Percentiles rank a stretch among this genome's conserved stretches.
phyloP scores from a whole-genome alignment of 2,797 vertebrate species.

The Pseudochaenichthys georgianus region DNA sequence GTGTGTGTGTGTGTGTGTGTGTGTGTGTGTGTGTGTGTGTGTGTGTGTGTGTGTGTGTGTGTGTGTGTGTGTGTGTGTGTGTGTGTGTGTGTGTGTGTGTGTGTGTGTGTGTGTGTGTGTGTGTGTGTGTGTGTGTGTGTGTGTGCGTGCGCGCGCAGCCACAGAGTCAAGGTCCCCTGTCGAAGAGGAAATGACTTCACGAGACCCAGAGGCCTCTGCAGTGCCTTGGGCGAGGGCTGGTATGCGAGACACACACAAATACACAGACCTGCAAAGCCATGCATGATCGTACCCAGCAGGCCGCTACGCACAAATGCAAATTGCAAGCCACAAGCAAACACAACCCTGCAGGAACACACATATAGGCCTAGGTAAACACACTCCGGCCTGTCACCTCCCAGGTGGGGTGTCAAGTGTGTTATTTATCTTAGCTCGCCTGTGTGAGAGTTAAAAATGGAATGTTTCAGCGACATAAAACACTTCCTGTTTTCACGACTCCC shows the following conservation, averaged over 20 bases:
- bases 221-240: constrained; percentile 35
- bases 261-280: constrained; percentile 21
- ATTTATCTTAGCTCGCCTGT: constrained; percentile 79
- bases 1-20: no score
- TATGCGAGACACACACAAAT: constrained; percentile 22
- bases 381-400: constrained; percentile 43
- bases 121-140: no score
- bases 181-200: constrained; percentile 73
- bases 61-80: no score
- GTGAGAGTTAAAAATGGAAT: constrained; percentile 85
- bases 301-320: constrained; percentile 7
- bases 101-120: no score
- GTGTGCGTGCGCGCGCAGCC: no score
- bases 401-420: constrained; percentile 59
- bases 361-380: constrained; percentile 4
- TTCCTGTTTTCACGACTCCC: constrained; percentile 85
- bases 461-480: constrained; percentile 84
- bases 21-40: no score
- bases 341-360: constrained; percentile 24
- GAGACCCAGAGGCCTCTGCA: constrained; percentile 49
- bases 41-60: no score
- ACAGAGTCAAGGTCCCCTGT: constrained; percentile 49
- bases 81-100: background rate
- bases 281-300: constrained; percentile 14
- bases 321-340: constrained; percentile 24